Conservation (phyloP, 2,888 invertebrate genomes). For the Trachelus troglodyta region DNA sequence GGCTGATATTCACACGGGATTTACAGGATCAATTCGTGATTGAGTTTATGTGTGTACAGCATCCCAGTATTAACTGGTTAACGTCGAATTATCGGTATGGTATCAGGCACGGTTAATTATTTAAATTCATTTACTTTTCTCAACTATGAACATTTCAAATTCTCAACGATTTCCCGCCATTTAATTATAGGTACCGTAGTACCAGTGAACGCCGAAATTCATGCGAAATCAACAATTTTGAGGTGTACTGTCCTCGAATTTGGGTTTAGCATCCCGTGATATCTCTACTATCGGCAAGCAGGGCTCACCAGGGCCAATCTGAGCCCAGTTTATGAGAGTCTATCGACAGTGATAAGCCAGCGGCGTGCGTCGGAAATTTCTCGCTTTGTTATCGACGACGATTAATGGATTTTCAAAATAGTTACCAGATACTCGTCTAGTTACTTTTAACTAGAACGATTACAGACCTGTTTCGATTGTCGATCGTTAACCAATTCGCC, state of each 20-base stretch:
- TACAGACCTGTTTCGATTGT: not conserved
- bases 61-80: constrained; percentile 3
- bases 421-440: not conserved
- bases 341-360: constrained; percentile 18
- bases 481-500: not conserved
- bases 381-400: constrained; percentile 5
- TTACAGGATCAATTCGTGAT: constrained; percentile 20
- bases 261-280: not conserved
- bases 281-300: not conserved
- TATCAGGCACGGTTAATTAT: not conserved
- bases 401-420: constrained; percentile 13
- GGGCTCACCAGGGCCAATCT: not conserved
- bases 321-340: constrained; percentile 22
- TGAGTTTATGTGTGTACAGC: constrained; percentile 17
- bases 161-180: not conserved
- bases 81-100: not conserved
- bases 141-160: not conserved
- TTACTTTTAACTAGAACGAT: not conserved
- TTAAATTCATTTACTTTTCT: not conserved
- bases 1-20: constrained; percentile 18
- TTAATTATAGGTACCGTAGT: not conserved
- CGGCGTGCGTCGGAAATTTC: not conserved
- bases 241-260: not conserved
- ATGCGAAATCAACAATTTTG: not conserved
- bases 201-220: not conserved